Evolutionary conservation across 2,797 vertebrate genomes (phyloP), one percentile per base, ranked within the genome.

Genomic region (Microctenopoma stevenorrisi): DNA sequence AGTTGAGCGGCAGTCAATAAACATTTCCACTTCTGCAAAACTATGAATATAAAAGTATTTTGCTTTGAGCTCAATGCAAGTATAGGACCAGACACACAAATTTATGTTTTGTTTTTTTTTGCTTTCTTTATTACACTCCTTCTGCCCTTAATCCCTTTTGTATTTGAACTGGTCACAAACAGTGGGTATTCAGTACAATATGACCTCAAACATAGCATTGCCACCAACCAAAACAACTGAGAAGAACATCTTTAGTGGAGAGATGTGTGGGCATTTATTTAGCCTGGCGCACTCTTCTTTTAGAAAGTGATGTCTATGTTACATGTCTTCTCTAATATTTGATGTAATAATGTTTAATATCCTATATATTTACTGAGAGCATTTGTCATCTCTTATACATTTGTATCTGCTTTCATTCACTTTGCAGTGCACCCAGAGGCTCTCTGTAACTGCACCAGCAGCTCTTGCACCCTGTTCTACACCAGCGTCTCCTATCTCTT

Each of bases 401-500:
- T 51, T 72, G 8, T 5, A 30, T 22, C 22, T 86, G 26, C 76
- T 48, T 79, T 68, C 71, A 33, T 74, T 60, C 82, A 38, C 92
- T 89, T 86, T 79, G 40, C 95, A 94, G 97, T 91, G 47, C 91
- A 95, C 47, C 85, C 92, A 15, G 92, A 94, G 1, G 95, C 95
- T 3, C 78, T 91, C 1, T 99, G 98, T 79, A 99, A 97, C 78
- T 99, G 98, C 86, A 95, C 95, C 0, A 95, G 91, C 26, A 92
- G 88, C 10, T 93, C 95, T 13, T 99, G 97, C 82, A 89, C 94
- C 0, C 93, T 96, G 90, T 95, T 99, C 89, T 95, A 95, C 53
- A 94, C 94, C 48, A 96, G 96, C 65, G 94, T 97, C 61, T 96
- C 96, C 83, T 99, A 98, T 69, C 95, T 99, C 12, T 98, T 96